Evolutionary conservation across 2,797 vertebrate genomes (phyloP), one percentile per base, ranked within the genome.

Genomic region (Fundulus diaphanus): DNA sequence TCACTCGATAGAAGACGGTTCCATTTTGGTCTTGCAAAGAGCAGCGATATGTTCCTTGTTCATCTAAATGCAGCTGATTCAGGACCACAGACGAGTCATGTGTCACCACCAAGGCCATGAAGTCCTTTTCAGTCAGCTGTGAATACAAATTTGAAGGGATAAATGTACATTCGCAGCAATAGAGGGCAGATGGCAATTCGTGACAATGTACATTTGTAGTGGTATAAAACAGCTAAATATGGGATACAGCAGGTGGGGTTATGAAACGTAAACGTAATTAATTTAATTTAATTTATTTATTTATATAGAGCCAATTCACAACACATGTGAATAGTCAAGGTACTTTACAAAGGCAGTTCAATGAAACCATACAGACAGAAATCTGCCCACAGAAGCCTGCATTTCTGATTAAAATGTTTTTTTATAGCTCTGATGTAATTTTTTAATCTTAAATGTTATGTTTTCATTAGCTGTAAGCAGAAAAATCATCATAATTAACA

Each of bases 11-110:
- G 82, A 92, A 90, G 76, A 90, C 22, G n/a, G 78, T 90, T 82
- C 86, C 86, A 13, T 78, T 79, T 73, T 18, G 77, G 63, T 77
- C 88, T 83, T 72, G 87, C 70, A 95, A 86, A 52, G 91, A 89
- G 82, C 95, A 96, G 74, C 85, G 84, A 79, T 95, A 95, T 7
- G 82, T 86, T 78, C 95, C 94, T 66, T 88, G 84, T 44, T 96
- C 93, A 1, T 85, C 85, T 68, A 81, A 18, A 7, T 42, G 86
- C 46, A 96, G 81, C 85, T 95, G 94, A 88, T 95, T 96, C 81
- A 96, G 85, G 35, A 95, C 84, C 44, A 95, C 82, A 68, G 83
- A 89, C 0, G 94, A 91, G 12, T 95, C 93, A 1, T 89, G 65
- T 5, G 92, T 95, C 84, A 94, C 91, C 16, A 94, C 87, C 88